Evolutionary conservation across 1,140 invertebrate genomes (phyloP).

Genomic region (Ceratitis capitata): DNA sequence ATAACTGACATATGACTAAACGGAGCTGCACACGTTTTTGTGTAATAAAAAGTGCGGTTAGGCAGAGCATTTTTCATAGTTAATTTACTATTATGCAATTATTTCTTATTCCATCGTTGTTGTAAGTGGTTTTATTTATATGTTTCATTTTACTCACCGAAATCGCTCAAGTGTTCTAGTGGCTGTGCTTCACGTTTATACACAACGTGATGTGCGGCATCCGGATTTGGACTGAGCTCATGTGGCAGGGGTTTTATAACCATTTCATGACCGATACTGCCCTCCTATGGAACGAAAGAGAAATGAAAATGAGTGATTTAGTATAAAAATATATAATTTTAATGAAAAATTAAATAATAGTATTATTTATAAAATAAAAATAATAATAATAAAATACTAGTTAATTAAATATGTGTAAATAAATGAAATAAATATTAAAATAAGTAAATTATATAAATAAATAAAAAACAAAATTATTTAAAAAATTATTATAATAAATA

Average conservation of each 20-base stretch:
- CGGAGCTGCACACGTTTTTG: too few species aligned
- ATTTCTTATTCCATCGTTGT: not conserved
- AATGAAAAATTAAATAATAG: not conserved
- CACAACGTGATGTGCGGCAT: constrained; percentile 71
- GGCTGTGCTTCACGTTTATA: constrained; percentile 71
- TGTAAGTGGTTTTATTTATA: not conserved
- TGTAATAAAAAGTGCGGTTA: too few species aligned
- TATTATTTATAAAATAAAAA: too few species aligned
- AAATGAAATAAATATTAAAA: too few species aligned
- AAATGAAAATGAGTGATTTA: not conserved
- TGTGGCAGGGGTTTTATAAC: constrained; percentile 86
- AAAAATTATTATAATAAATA: too few species aligned
- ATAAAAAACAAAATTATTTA: too few species aligned
- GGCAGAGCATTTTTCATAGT: too few species aligned
- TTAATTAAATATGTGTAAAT: too few species aligned
- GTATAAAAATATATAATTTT: not conserved
- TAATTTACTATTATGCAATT: too few species aligned
- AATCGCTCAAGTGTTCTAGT: constrained; percentile 73
- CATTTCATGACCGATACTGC: constrained; percentile 87
- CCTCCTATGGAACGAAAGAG: constrained; percentile 74
- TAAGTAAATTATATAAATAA: too few species aligned
- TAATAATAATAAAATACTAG: too few species aligned
- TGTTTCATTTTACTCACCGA: constrained; percentile 68
- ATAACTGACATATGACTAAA: too few species aligned
- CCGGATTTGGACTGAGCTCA: constrained; percentile 56